Percentiles rank a stretch among this genome's conserved stretches.
These are phyloP conservation scores for Sinelater perroti DNA, from an alignment of 2,888 invertebrate genomes.

Conservation along the genomic window DNA sequence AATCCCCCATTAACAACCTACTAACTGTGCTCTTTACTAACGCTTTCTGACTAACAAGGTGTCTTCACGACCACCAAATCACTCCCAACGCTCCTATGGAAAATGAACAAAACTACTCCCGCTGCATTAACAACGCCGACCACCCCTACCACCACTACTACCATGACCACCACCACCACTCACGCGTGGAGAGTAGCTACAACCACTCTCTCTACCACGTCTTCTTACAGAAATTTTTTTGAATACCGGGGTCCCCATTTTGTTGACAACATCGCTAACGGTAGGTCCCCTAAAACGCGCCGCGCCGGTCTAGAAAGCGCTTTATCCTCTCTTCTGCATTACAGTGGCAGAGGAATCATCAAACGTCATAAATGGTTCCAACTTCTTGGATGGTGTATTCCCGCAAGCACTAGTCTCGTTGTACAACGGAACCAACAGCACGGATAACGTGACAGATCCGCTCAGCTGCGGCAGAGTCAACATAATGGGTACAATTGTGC, in stretches of 20 bases:
- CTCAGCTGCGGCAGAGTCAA: constrained; percentile 81
- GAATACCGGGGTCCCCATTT: constrained; percentile 59
- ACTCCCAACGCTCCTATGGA: constrained; percentile 54
- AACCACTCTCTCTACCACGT: constrained; percentile 42
- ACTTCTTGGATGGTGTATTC: constrained; percentile 52
- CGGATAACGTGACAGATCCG: constrained; percentile 59
- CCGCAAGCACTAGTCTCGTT: constrained; percentile 51
- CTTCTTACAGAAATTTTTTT: constrained; percentile 54
- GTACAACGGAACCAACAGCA: constrained; percentile 51
- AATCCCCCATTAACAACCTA: no score
- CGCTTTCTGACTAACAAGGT: constrained; percentile 21
- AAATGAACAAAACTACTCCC: constrained; percentile 45
- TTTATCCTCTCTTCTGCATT: constrained; percentile 12
- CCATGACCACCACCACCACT: constrained; percentile 48
- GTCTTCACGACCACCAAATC: constrained; percentile 55
- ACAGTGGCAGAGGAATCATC: constrained; percentile 41
- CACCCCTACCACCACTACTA: constrained; percentile 54
- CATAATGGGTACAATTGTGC: constrained; percentile 92
- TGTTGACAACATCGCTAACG: constrained; percentile 53
- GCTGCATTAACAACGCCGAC: constrained; percentile 61
- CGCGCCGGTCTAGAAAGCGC: no score
- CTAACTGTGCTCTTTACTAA: constrained; percentile 21
- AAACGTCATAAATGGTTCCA: constrained; percentile 48
- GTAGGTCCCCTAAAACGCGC: no score
- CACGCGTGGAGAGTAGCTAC: constrained; percentile 53